Evolutionary conservation across 2,797 vertebrate species (phyloP).

Genomic region (Pantherophis vulpinus): DNA sequence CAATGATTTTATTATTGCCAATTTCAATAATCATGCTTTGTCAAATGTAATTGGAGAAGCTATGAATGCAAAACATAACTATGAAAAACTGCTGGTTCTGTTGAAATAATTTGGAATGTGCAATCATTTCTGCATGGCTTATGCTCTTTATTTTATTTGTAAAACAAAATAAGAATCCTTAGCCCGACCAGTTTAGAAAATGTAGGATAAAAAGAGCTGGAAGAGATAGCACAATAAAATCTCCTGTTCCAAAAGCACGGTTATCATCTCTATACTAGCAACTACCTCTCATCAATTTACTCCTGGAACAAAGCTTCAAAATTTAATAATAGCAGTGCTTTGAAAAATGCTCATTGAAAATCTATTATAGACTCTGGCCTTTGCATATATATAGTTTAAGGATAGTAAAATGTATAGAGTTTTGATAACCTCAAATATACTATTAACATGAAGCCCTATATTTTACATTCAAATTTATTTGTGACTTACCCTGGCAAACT

Average conservation of each 20-base stretch:
- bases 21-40: constrained; percentile 41
- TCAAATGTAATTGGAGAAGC: constrained; percentile 48
- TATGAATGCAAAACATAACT: neutral
- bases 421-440: neutral
- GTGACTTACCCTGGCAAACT: constrained; percentile 89
- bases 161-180: neutral
- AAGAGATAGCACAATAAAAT: neutral
- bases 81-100: neutral
- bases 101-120: neutral
- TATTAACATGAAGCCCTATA: neutral
- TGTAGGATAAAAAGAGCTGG: neutral
- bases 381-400: neutral
- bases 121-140: neutral
- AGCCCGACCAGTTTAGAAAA: neutral
- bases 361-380: neutral
- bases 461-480: neutral
- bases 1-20: neutral
- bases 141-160: neutral
- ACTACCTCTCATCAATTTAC: neutral
- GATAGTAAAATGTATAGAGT: neutral
- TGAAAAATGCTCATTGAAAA: neutral
- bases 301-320: neutral
- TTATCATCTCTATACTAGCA: neutral
- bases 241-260: neutral
- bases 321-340: neutral